Evolutionary conservation across 2,797 vertebrate species (phyloP).

Genomic region (Hypotaenidia okinawae): DNA sequence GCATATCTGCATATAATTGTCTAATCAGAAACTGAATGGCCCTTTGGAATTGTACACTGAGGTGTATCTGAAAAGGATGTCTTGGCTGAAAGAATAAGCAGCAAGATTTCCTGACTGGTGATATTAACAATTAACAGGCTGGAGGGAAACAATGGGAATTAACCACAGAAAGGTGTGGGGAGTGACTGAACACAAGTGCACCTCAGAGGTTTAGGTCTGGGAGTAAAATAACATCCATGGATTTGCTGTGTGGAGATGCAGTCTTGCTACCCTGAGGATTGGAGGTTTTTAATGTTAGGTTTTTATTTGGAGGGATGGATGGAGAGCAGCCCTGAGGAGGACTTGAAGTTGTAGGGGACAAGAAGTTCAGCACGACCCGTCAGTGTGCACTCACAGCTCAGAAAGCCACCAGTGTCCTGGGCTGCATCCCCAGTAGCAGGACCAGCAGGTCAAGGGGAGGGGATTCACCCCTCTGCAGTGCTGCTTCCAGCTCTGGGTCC

Average conservation of each 20-base stretch:
- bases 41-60: background rate
- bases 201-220: background rate
- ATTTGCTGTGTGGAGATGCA: background rate
- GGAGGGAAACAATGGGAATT: background rate
- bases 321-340: too few relatives aligned
- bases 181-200: background rate
- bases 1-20: conserved; percentile 21
- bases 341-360: too few relatives aligned
- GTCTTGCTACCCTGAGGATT: background rate
- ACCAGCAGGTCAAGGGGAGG: too few relatives aligned
- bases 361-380: too few relatives aligned
- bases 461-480: too few relatives aligned
- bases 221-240: background rate
- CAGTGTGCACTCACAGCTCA: too few relatives aligned
- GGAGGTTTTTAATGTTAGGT: background rate
- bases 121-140: background rate
- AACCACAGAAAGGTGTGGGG: background rate
- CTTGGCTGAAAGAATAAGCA: background rate
- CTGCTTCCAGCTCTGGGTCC: too few relatives aligned
- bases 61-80: background rate
- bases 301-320: background rate
- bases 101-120: background rate
- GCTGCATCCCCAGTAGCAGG: too few relatives aligned
- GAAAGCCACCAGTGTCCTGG: too few relatives aligned
- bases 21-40: background rate